Evolutionary conservation across 2,797 vertebrate genomes (phyloP).

Genomic region (Hypotaenidia okinawae): DNA sequence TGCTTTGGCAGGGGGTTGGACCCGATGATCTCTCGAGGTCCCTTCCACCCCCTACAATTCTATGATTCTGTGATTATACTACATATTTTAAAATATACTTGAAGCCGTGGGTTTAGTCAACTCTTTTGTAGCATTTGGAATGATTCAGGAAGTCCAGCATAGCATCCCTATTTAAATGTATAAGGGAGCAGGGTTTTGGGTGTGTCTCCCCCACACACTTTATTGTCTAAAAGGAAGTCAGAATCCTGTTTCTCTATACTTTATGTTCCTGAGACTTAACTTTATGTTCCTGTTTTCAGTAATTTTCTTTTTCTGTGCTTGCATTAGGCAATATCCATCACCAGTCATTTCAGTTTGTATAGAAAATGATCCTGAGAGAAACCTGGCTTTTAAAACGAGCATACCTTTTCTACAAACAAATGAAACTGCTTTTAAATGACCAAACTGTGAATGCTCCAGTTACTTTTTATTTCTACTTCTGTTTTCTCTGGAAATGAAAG

Average conservation of each 20-base stretch:
- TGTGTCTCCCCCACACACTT: background rate
- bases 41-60: too few species aligned
- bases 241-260: background rate
- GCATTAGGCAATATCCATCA: background rate
- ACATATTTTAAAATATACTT: background rate
- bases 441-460: background rate
- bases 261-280: background rate
- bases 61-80: too few species aligned
- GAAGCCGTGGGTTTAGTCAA: background rate
- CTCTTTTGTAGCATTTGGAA: background rate
- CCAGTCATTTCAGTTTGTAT: background rate
- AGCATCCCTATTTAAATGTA: background rate
- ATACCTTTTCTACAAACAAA: background rate
- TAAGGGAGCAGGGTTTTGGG: accelerated
- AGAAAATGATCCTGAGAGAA: background rate
- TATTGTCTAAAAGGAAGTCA: background rate
- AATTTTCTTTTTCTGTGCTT: background rate
- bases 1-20: too few species aligned
- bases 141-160: background rate
- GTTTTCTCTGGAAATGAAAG: background rate
- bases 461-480: background rate
- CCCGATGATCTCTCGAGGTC: too few species aligned
- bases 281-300: background rate
- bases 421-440: background rate
- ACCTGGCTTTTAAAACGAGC: background rate